Conservation (phyloP, 2,888 invertebrate genomes). For the Aphidoletes aphidimyza region DNA sequence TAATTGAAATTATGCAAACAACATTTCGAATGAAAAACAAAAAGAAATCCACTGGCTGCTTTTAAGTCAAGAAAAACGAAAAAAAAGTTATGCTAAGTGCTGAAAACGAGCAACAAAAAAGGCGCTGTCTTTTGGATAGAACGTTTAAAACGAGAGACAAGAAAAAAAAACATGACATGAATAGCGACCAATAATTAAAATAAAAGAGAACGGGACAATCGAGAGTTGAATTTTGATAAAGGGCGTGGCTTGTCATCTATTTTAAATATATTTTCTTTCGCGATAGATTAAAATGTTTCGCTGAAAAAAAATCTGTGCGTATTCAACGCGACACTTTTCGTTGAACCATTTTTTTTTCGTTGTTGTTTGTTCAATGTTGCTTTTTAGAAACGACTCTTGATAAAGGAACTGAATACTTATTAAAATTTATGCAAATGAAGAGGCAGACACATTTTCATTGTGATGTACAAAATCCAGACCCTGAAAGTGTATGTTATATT, state of each 20-base stretch:
- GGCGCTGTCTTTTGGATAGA: no score
- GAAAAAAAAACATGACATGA: no score
- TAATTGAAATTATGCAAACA: conserved; percentile 24
- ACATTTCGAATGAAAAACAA: neutral
- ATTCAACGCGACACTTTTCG: neutral
- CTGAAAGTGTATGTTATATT: neutral
- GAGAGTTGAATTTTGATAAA: conserved; percentile 14
- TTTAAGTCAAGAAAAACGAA: neutral
- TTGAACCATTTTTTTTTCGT: neutral
- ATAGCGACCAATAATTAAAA: neutral
- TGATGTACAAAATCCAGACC: neutral
- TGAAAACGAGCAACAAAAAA: neutral
- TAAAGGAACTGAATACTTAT: neutral
- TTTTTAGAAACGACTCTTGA: neutral
- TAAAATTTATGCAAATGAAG: conserved; percentile 26
- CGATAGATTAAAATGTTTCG: neutral
- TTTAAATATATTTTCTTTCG: neutral
- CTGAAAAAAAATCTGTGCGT: neutral
- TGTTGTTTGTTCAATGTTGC: neutral
- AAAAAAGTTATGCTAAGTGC: no score
- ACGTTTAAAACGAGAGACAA: neutral
- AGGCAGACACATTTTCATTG: neutral
- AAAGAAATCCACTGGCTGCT: neutral
- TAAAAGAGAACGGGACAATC: neutral
- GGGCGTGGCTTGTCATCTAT: neutral